Percentiles rank a stretch among this genome's conserved stretches.
phyloP scores from a whole-genome alignment of 2,113 vertebrate species.

The Onychostoma macrolepis region DNA sequence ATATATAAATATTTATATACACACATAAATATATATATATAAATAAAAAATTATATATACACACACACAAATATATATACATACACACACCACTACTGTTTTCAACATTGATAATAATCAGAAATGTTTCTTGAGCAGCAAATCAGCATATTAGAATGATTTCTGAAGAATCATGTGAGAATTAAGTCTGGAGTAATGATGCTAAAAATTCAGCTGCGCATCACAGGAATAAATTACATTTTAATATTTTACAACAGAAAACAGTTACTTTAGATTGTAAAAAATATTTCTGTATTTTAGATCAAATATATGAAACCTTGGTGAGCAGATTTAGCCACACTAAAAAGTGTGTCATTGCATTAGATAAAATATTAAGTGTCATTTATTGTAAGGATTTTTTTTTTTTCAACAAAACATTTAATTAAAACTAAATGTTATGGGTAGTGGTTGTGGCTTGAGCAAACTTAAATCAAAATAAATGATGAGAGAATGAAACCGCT shows the following conservation, averaged over 20 bases:
- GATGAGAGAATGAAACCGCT: too few relatives aligned
- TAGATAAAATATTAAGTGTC: background rate
- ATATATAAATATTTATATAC: too few relatives aligned
- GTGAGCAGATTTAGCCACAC: background rate
- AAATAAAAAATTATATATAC: too few relatives aligned
- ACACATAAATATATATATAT: too few relatives aligned
- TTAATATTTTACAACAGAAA: background rate
- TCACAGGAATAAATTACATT: background rate
- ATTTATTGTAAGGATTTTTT: background rate
- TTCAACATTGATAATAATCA: background rate
- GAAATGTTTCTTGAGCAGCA: background rate
- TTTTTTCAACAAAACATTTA: background rate
- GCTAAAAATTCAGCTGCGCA: background rate
- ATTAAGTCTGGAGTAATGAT: background rate
- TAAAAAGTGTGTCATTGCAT: background rate
- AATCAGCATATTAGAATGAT: background rate
- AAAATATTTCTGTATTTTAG: background rate
- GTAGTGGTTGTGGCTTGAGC: too few relatives aligned
- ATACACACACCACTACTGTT: background rate
- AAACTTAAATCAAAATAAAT: too few relatives aligned
- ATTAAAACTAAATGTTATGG: too few relatives aligned
- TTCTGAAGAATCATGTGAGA: background rate
- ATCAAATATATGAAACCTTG: background rate
- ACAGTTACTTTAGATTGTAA: too few relatives aligned
- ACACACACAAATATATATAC: too few relatives aligned